Percentiles rank a stretch among this genome's conserved stretches.
These are phyloP conservation scores for Philopotamus ludificatus DNA, from an alignment of 1,140 invertebrate genomes.

Conservation along the genomic window DNA sequence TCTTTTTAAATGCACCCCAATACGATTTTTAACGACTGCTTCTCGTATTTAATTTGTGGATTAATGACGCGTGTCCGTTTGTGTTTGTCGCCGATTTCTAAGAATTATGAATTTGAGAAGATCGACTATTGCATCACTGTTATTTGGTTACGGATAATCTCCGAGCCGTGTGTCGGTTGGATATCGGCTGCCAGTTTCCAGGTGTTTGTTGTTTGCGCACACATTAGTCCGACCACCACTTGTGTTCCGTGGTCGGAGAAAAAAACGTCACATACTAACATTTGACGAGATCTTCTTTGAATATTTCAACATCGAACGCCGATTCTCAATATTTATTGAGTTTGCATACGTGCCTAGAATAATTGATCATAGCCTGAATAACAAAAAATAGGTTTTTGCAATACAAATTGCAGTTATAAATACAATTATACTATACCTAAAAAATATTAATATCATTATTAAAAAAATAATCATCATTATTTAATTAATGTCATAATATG, in stretches of 20 bases:
- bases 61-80: not conserved
- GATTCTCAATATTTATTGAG: not conserved
- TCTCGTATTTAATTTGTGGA: not conserved
- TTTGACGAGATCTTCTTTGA: slow-evolving; percentile 10
- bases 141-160: too few species aligned
- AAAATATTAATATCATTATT: too few species aligned
- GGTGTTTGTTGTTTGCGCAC: slow-evolving; percentile 22
- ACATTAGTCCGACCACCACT: slow-evolving; percentile 27
- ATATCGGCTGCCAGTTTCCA: slow-evolving; percentile 8
- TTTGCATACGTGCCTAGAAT: too few species aligned
- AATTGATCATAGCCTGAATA: too few species aligned
- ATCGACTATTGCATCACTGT: too few species aligned
- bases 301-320: slow-evolving; percentile 4
- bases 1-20: slow-evolving; percentile 18
- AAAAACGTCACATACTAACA: slow-evolving; percentile 27
- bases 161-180: not conserved
- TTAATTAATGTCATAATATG: too few species aligned
- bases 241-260: slow-evolving; percentile 14
- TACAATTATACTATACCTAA: too few species aligned
- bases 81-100: not conserved
- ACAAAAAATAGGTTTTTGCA: too few species aligned
- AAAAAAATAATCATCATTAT: too few species aligned
- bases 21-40: not conserved
- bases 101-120: too few species aligned
- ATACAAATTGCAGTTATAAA: too few species aligned